phyloP scores from a whole-genome alignment of 2,113 vertebrate genomes.

The Paramormyrops kingsleyae region DNA sequence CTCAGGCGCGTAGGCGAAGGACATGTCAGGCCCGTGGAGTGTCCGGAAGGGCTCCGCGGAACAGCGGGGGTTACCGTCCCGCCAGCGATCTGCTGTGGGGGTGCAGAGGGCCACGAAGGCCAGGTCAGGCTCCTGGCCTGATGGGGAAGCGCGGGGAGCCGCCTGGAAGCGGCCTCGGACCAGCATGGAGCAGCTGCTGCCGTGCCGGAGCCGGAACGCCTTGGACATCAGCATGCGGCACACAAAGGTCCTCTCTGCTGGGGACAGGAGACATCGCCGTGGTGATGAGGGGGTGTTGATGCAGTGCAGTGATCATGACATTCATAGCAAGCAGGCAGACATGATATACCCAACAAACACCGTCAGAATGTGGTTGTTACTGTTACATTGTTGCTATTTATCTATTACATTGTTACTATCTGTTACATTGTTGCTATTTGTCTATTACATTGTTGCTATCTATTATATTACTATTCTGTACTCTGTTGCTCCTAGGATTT shows the following conservation, averaged over 20 bases:
- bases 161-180: constrained; percentile 53
- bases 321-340: not conserved
- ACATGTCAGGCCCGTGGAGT: constrained; percentile 66
- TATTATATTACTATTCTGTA: not conserved
- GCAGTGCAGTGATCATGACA: not conserved
- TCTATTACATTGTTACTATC: not conserved
- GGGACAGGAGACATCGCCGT: not conserved
- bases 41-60: constrained; percentile 53
- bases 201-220: constrained; percentile 50
- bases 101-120: constrained; percentile 71
- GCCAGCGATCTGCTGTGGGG: constrained; percentile 39
- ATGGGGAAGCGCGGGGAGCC: not conserved
- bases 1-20: constrained; percentile 47
- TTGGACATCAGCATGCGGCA: constrained; percentile 66
- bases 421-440: not conserved
- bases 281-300: not conserved
- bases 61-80: not conserved
- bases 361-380: not conserved
- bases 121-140: constrained; percentile 5
- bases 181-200: constrained; percentile 51
- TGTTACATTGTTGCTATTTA: not conserved
- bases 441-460: not conserved
- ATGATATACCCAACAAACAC: not conserved
- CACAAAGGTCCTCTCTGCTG: constrained; percentile 63
- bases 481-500: not conserved